Conservation (phyloP, 2,797 vertebrate genomes). For the Centroberyx gerrardi region DNA sequence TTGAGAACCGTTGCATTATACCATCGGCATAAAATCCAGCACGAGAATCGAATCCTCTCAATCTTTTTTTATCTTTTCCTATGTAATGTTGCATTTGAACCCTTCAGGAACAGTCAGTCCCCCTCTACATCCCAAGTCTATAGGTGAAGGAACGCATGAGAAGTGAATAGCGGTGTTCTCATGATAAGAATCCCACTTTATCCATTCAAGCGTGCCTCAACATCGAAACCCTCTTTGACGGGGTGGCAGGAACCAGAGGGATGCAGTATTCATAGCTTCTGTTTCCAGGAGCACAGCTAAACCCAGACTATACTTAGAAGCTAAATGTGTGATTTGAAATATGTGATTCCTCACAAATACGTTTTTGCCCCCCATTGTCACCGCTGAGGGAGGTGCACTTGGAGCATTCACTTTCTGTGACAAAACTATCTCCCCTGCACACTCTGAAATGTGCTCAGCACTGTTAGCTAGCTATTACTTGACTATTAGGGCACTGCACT, state of each 20-base stretch:
- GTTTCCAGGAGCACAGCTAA: slow-evolving; percentile 77
- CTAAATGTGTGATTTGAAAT: slow-evolving; percentile 74
- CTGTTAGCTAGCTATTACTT: slow-evolving; percentile 69
- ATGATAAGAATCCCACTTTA: slow-evolving; percentile 76
- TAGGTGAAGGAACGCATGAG: slow-evolving; percentile 57
- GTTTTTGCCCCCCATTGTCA: slow-evolving; percentile 65
- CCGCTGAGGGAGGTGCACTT: slow-evolving; percentile 51
- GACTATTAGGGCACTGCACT: slow-evolving; percentile 59
- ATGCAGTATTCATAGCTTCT: slow-evolving; percentile 83
- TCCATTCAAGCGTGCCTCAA: slow-evolving; percentile 78
- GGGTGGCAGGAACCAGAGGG: slow-evolving; percentile 68
- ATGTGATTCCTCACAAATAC: slow-evolving; percentile 68
- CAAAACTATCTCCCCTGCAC: slow-evolving; percentile 67
- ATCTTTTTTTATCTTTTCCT: slow-evolving; percentile 23
- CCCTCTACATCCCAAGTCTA: slow-evolving; percentile 37
- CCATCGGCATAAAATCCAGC: neutral
- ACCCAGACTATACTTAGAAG: slow-evolving; percentile 79
- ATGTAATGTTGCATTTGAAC: slow-evolving; percentile 47
- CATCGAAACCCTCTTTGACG: slow-evolving; percentile 82
- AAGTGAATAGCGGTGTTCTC: slow-evolving; percentile 68
- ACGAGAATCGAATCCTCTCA: neutral
- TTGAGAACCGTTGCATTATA: neutral
- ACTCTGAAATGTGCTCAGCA: slow-evolving; percentile 61
- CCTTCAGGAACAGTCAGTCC: slow-evolving; percentile 30
- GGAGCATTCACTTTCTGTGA: slow-evolving; percentile 51